Evolutionary conservation across 2,888 invertebrate species (phyloP).

Genomic region (Amphimallon solstitiale): DNA sequence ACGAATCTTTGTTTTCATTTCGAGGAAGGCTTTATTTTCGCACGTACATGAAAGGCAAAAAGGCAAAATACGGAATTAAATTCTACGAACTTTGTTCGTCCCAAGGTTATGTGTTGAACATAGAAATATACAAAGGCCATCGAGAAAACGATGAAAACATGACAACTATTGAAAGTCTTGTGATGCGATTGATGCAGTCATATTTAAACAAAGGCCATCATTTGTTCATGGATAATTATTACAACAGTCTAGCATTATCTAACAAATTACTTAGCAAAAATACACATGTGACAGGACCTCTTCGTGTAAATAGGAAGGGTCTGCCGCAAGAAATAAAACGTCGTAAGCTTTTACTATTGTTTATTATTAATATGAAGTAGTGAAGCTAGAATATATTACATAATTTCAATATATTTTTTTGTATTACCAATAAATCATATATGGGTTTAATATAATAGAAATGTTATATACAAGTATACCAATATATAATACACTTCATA

Average conservation of each 20-base stretch:
- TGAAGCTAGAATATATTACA: too few species aligned
- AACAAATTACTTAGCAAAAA: slow-evolving; percentile 43
- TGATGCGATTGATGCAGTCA: slow-evolving; percentile 47
- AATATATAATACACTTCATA: too few species aligned
- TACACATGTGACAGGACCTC: slow-evolving; percentile 37
- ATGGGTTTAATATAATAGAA: too few species aligned
- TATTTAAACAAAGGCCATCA: slow-evolving; percentile 51
- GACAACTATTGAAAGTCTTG: slow-evolving; percentile 41
- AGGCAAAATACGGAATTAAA: slow-evolving; percentile 44
- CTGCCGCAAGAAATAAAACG: too few species aligned
- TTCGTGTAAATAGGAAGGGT: too few species aligned
- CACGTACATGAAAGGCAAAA: slow-evolving; percentile 35
- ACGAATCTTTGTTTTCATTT: slow-evolving; percentile 43
- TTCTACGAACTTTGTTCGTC: slow-evolving; percentile 42
- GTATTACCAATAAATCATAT: too few species aligned
- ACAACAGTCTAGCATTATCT: slow-evolving; percentile 42
- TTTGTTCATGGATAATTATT: slow-evolving; percentile 52
- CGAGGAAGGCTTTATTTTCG: slow-evolving; percentile 39
- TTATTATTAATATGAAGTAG: too few species aligned
- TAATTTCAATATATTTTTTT: too few species aligned
- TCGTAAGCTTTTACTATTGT: too few species aligned
- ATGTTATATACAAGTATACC: too few species aligned
- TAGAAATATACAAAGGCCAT: slow-evolving; percentile 42
- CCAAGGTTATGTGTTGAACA: slow-evolving; percentile 37
- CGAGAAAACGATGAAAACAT: slow-evolving; percentile 42